Percentiles rank a stretch among this genome's conserved stretches.
phyloP scores from a whole-genome alignment of 2,888 invertebrate genomes.

The Platerodrilus igneus region DNA sequence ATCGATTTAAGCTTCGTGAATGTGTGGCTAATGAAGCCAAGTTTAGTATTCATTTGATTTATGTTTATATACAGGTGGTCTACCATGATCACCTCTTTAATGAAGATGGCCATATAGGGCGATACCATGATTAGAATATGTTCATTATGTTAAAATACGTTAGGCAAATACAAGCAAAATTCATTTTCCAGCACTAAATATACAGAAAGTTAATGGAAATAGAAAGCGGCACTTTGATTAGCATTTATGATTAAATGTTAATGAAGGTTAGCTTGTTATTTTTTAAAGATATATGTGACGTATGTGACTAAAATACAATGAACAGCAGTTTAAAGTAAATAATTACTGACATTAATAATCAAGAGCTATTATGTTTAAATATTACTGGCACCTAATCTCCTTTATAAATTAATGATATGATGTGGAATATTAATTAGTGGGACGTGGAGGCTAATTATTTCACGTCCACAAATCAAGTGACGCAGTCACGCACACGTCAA shows the following conservation, averaged over 20 bases:
- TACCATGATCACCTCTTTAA: conserved; percentile 17
- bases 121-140: conserved; percentile 18
- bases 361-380: conserved; percentile 29
- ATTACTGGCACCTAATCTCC: conserved; percentile 27
- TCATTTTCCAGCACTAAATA: too few relatives aligned
- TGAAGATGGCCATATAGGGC: conserved; percentile 20
- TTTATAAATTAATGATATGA: conserved; percentile 30
- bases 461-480: conserved; percentile 30
- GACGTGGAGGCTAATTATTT: conserved; percentile 30
- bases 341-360: conserved; percentile 25
- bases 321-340: conserved; percentile 12
- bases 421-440: conserved; percentile 30
- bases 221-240: too few relatives aligned
- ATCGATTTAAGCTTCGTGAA: conserved; percentile 15
- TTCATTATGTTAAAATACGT: too few relatives aligned
- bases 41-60: conserved; percentile 18
- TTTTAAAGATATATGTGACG: too few relatives aligned
- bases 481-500: conserved; percentile 25
- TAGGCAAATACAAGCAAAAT: too few relatives aligned
- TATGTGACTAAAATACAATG: conserved; percentile 9
- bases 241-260: too few relatives aligned
- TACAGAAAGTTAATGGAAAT: too few relatives aligned
- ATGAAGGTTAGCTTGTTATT: too few relatives aligned
- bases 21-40: conserved; percentile 18
- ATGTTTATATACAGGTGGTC: conserved; percentile 23